phyloP scores from a whole-genome alignment of 2,113 vertebrate species.

The Malurus elegans region DNA sequence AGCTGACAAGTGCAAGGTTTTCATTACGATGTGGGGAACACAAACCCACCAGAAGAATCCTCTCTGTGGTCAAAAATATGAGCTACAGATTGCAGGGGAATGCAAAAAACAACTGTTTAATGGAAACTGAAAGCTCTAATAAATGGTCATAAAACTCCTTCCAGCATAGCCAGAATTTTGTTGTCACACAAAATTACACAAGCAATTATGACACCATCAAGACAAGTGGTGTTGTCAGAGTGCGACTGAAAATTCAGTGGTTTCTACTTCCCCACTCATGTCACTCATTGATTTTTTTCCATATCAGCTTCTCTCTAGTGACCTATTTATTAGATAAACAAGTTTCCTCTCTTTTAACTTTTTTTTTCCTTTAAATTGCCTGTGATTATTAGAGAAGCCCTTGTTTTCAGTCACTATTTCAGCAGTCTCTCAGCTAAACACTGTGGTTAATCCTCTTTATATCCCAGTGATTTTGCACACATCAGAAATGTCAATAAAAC shows the following conservation, averaged over 20 bases:
- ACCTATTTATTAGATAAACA: slow-evolving; percentile 7
- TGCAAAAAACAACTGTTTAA: background rate
- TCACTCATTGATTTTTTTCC: background rate
- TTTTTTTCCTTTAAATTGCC: background rate
- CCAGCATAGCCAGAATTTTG: background rate
- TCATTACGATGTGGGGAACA: background rate
- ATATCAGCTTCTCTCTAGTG: background rate
- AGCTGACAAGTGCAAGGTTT: background rate
- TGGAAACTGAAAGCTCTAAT: background rate
- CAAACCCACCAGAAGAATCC: background rate
- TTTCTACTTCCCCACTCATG: background rate
- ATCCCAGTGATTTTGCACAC: background rate
- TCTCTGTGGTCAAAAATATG: background rate
- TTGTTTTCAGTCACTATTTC: background rate
- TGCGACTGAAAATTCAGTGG: background rate
- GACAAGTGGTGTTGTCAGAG: background rate
- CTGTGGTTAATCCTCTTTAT: background rate
- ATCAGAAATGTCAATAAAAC: slow-evolving; percentile 32
- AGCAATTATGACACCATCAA: background rate
- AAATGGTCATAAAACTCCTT: background rate
- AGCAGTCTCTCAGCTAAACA: background rate
- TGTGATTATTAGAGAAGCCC: background rate
- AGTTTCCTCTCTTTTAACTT: background rate
- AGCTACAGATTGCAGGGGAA: background rate
- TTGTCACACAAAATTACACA: background rate